These are phyloP conservation scores for Pipistrellus kuhlii DNA, from an alignment of 2,797 vertebrate species.

Conservation along the genomic window DNA sequence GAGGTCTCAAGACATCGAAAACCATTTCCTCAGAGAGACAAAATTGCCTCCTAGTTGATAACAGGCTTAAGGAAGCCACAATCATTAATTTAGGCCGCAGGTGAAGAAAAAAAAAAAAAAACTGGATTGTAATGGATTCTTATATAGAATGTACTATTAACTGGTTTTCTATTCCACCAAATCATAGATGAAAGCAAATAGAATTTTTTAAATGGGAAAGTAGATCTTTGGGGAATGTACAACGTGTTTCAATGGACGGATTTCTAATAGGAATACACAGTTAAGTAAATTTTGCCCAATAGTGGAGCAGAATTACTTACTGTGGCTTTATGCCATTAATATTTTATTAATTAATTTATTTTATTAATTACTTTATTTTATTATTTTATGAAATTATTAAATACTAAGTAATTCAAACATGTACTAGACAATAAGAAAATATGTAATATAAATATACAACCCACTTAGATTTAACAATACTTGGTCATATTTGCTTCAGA, in stretches of 20 bases:
- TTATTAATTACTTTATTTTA: neutral
- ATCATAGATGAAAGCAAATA: neutral
- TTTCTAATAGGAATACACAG: neutral
- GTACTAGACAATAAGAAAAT: conserved; percentile 6
- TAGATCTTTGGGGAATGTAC: neutral
- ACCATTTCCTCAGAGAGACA: neutral
- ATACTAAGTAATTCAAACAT: neutral
- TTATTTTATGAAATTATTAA: neutral
- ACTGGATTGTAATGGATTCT: neutral
- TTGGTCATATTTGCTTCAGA: neutral
- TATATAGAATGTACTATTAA: neutral
- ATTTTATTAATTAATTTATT: neutral
- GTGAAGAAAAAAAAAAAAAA: neutral
- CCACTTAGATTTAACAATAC: neutral
- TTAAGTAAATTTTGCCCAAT: neutral
- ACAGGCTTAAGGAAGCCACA: neutral
- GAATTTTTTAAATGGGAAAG: neutral
- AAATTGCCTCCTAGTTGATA: neutral
- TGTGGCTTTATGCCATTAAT: neutral
- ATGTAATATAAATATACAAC: neutral
- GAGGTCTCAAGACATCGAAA: neutral
- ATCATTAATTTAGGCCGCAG: neutral
- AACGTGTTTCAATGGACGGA: neutral
- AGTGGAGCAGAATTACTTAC: neutral
- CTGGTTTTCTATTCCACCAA: neutral